These are phyloP conservation scores for Chrysodeixis includens DNA, from an alignment of 2,888 invertebrate species.

Conservation along the genomic window DNA sequence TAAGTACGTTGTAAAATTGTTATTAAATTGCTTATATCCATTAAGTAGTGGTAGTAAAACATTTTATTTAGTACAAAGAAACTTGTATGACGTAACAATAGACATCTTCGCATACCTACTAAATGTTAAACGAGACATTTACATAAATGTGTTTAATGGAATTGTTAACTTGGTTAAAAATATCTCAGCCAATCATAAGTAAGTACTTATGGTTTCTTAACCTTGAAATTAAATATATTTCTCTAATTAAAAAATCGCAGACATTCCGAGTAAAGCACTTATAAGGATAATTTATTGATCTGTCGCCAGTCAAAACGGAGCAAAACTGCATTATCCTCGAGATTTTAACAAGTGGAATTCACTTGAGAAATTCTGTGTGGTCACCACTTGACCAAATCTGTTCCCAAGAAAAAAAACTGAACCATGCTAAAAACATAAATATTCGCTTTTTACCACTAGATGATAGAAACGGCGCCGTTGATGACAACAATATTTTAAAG, in stretches of 20 bases:
- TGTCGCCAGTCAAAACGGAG: slow-evolving; percentile 7
- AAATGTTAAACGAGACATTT: neutral
- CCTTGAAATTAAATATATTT: neutral
- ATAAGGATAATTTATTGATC: slow-evolving; percentile 30
- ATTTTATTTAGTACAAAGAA: neutral
- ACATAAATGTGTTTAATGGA: neutral
- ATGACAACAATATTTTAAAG: neutral
- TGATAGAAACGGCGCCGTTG: slow-evolving; percentile 18
- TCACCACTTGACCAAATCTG: slow-evolving; percentile 27
- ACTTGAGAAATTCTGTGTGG: no score
- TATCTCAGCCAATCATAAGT: neutral
- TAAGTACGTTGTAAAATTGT: slow-evolving; percentile 23
- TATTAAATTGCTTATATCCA: slow-evolving; percentile 26
- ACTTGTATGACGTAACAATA: neutral
- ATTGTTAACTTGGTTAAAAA: neutral
- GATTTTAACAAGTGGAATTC: slow-evolving; percentile 32
- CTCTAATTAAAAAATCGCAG: neutral
- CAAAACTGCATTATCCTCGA: neutral
- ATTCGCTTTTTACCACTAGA: slow-evolving; percentile 12
- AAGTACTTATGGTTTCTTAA: neutral
- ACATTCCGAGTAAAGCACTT: slow-evolving; percentile 14
- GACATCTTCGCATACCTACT: neutral
- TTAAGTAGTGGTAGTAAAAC: neutral
- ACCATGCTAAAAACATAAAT: slow-evolving; percentile 14
- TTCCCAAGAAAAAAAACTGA: slow-evolving; percentile 11